Conservation (phyloP, 2,113 vertebrate genomes). For the Sinosuthora webbiana region DNA sequence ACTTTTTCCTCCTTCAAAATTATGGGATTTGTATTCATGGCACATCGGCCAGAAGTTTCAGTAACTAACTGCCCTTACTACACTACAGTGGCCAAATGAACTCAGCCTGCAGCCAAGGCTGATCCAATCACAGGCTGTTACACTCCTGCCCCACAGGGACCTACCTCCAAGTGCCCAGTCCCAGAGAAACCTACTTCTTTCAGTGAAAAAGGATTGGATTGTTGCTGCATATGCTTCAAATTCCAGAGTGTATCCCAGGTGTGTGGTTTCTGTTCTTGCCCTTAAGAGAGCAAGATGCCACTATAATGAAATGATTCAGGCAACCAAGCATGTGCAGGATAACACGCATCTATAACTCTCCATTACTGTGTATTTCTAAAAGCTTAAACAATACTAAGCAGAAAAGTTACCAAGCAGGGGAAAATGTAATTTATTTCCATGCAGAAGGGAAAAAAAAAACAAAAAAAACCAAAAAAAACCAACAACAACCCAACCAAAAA, state of each 20-base stretch:
- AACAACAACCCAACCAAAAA: background rate
- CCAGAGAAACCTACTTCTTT: background rate
- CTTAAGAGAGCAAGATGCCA: background rate
- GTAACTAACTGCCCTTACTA: background rate
- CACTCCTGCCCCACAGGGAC: background rate
- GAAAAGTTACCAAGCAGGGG: background rate
- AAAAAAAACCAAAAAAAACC: background rate
- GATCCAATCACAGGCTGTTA: background rate
- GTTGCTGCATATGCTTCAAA: background rate
- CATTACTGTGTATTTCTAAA: background rate
- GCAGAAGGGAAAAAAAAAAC: background rate
- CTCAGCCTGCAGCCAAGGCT: background rate
- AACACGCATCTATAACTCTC: background rate
- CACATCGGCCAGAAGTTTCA: background rate
- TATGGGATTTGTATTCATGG: background rate
- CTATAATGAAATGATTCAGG: background rate
- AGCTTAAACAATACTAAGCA: background rate
- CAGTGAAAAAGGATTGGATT: background rate
- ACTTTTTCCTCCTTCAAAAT: background rate
- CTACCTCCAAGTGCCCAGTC: background rate
- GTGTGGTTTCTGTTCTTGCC: background rate
- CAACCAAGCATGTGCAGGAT: background rate
- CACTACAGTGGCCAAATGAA: background rate
- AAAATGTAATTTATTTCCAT: constrained; percentile 23
- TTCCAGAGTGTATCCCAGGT: background rate